phyloP scores from a whole-genome alignment of 2,797 vertebrate species.

The Acanthurus tractus region DNA sequence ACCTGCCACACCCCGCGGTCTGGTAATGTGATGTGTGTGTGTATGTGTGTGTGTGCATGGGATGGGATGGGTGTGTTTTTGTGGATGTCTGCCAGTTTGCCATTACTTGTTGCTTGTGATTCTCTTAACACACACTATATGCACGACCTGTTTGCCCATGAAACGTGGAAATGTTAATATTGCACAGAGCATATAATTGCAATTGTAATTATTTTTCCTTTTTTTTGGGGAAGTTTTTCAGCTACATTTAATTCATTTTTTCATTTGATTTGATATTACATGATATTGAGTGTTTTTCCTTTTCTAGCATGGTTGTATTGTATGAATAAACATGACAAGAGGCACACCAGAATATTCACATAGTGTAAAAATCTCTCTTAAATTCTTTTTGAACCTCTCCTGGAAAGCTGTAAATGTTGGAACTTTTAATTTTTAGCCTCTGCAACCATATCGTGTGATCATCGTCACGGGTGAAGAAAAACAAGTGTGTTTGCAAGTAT shows the following conservation, averaged over 20 bases:
- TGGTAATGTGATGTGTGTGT: constrained; percentile 41
- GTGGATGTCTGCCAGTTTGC: constrained; percentile 46
- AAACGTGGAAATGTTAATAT: constrained; percentile 65
- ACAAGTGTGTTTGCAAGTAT: not conserved
- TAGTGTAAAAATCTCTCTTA: not conserved
- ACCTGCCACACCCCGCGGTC: constrained; percentile 69
- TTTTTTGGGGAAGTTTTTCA: constrained; percentile 41
- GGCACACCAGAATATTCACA: constrained; percentile 2
- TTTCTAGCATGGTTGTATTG: constrained; percentile 8
- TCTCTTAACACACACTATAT: constrained; percentile 42
- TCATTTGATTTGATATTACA: constrained; percentile 36
- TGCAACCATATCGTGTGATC: not conserved
- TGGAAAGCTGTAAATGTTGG: not conserved
- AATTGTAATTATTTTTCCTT: constrained; percentile 58
- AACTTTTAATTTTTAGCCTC: not conserved
- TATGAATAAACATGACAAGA: not conserved
- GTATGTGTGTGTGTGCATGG: constrained; percentile 29
- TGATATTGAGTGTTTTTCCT: constrained; percentile 8
- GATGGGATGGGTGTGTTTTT: constrained; percentile 14
- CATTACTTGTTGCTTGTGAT: constrained; percentile 71
- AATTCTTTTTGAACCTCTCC: not conserved
- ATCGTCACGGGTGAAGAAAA: not conserved
- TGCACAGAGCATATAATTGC: constrained; percentile 67
- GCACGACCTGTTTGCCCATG: constrained; percentile 56
- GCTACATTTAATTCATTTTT: constrained; percentile 45